Percentiles rank a stretch among this genome's conserved stretches.
These are phyloP conservation scores for Acipenser transmontanus DNA, from an alignment of 2,797 vertebrate species.

Conservation along the genomic window DNA sequence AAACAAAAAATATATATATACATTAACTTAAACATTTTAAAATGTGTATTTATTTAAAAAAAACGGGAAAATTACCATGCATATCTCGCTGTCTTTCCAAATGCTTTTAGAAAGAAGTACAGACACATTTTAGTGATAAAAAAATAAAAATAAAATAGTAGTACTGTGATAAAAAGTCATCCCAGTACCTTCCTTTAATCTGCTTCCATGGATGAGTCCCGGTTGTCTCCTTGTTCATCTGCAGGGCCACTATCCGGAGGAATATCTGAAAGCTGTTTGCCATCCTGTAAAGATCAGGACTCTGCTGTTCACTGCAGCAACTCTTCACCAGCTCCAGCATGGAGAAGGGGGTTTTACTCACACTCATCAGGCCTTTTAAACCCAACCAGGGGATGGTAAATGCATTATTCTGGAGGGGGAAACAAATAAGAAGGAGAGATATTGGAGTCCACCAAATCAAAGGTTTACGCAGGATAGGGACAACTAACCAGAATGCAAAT, in stretches of 20 bases:
- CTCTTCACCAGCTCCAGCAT: conserved; percentile 75
- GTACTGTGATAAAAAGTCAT: not conserved
- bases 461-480: too few species aligned
- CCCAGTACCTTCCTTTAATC: conserved; percentile 87
- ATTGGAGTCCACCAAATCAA: too few species aligned
- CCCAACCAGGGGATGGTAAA: conserved; percentile 88
- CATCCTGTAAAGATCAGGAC: conserved; percentile 69
- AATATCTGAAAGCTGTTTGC: conserved; percentile 91
- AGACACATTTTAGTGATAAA: too few species aligned
- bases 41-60: too few species aligned
- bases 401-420: conserved; percentile 60
- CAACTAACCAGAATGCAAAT: not conserved
- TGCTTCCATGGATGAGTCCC: conserved; percentile 85
- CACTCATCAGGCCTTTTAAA: conserved; percentile 67
- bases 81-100: too few species aligned
- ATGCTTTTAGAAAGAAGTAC: too few species aligned
- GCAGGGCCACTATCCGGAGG: conserved; percentile 78
- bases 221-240: conserved; percentile 68
- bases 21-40: too few species aligned
- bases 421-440: too few species aligned
- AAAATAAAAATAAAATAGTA: too few species aligned
- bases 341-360: conserved; percentile 73
- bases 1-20: too few species aligned
- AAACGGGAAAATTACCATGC: too few species aligned
- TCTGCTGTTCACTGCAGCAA: conserved; percentile 64